Conservation (phyloP, 2,888 invertebrate genomes). For the Mechanitis mazaeus region DNA sequence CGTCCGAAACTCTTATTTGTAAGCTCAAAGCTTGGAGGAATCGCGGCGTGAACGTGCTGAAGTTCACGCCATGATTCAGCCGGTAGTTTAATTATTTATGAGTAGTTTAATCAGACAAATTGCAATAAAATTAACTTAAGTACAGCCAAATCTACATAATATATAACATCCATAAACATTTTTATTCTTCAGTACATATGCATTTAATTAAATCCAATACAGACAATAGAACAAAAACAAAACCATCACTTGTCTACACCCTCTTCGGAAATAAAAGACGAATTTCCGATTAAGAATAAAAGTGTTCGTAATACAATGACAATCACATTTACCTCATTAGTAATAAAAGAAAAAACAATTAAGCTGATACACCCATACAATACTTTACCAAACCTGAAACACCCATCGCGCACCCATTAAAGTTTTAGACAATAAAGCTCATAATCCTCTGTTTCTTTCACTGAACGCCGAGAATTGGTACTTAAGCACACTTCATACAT, state of each 20-base stretch:
- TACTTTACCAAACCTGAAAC: conserved; percentile 41
- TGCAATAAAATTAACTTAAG: too few relatives aligned
- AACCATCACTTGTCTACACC: conserved; percentile 21
- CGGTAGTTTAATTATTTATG: too few relatives aligned
- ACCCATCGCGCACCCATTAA: conserved; percentile 7
- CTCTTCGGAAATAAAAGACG: conserved; percentile 39
- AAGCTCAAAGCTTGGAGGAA: too few relatives aligned
- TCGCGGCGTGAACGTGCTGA: too few relatives aligned
- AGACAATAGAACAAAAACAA: conserved; percentile 22
- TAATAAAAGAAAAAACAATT: conserved; percentile 65
- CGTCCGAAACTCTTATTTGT: too few relatives aligned
- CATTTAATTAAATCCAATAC: conserved; percentile 15
- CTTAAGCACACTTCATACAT: conserved; percentile 44
- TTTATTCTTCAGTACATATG: background rate
- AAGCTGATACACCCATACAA: conserved; percentile 45
- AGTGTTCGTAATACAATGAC: conserved; percentile 63
- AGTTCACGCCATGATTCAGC: too few relatives aligned
- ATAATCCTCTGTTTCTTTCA: conserved; percentile 31
- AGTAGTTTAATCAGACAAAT: too few relatives aligned
- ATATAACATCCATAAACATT: too few relatives aligned
- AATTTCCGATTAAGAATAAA: conserved; percentile 53
- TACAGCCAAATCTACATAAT: too few relatives aligned
- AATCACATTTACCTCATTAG: conserved; percentile 71
- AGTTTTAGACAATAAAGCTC: conserved; percentile 36
- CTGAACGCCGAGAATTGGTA: background rate